A percentile compares a stretch with the other conserved stretches of the same genome.
Evolutionary conservation across 2,888 invertebrate genomes (phyloP).

Genomic region (Orthosia incerta): DNA sequence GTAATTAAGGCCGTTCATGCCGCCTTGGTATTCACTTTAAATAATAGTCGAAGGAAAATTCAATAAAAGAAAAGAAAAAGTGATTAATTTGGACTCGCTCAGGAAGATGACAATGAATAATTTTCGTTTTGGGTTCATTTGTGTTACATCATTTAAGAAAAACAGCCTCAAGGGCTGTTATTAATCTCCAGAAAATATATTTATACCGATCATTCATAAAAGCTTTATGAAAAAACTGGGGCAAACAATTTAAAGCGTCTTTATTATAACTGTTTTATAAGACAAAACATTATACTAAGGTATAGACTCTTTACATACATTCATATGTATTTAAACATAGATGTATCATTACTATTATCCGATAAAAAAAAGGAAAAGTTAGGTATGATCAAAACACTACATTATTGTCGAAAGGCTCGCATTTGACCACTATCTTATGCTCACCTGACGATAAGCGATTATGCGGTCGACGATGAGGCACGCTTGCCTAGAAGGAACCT

Average conservation of each 20-base stretch:
- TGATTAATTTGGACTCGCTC: slow-evolving; percentile 18
- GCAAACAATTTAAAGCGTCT: not conserved
- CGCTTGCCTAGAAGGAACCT: too few relatives aligned
- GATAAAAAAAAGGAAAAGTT: not conserved
- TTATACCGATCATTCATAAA: slow-evolving; percentile 16
- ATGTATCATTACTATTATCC: too few relatives aligned
- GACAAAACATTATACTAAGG: not conserved
- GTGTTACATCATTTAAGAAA: slow-evolving; percentile 30
- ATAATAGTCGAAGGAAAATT: not conserved
- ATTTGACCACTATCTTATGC: too few relatives aligned
- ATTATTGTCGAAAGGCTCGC: too few relatives aligned
- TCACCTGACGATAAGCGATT: too few relatives aligned
- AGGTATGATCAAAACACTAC: too few relatives aligned
- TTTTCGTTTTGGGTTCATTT: slow-evolving; percentile 39
- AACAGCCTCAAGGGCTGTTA: slow-evolving; percentile 22
- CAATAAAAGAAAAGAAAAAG: slow-evolving; percentile 8
- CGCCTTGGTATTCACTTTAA: slow-evolving; percentile 10
- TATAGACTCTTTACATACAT: not conserved
- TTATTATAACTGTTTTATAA: not conserved
- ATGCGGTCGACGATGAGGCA: too few relatives aligned
- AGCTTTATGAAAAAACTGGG: not conserved
- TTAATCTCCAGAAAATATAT: slow-evolving; percentile 26
- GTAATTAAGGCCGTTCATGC: slow-evolving; percentile 37
- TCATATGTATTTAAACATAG: too few relatives aligned
- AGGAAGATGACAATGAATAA: slow-evolving; percentile 33